Conservation (phyloP, 1,140 invertebrate genomes). For the Halesus radiatus region DNA sequence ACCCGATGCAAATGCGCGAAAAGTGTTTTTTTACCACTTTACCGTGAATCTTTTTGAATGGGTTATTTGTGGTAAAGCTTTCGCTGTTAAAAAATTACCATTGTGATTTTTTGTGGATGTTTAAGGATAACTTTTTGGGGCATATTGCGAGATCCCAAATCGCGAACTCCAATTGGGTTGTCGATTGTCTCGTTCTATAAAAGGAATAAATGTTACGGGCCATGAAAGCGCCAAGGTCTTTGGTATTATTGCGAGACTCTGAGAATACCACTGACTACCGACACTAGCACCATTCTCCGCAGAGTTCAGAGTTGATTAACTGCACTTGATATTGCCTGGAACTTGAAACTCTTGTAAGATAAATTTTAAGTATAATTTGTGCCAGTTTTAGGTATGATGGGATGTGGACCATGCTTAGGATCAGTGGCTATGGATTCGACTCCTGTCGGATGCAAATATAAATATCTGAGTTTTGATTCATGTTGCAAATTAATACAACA, state of each 20-base stretch:
- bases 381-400: no score
- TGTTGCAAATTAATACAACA: no score
- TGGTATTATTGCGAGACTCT: background rate
- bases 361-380: no score
- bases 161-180: background rate
- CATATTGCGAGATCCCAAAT: background rate
- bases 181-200: background rate
- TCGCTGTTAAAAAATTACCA: background rate
- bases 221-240: constrained; percentile 6
- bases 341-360: no score
- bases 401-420: no score
- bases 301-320: background rate
- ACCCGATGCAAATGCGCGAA: background rate
- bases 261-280: no score
- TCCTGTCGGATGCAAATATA: no score
- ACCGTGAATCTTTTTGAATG: background rate
- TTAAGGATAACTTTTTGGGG: background rate
- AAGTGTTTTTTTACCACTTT: background rate
- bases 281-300: background rate
- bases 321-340: background rate
- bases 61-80: background rate
- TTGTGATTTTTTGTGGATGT: background rate
- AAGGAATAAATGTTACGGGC: constrained; percentile 35
- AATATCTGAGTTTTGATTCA: no score
- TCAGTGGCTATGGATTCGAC: no score